phyloP scores from a whole-genome alignment of 2,113 vertebrate genomes.

The Hyaena hyaena region DNA sequence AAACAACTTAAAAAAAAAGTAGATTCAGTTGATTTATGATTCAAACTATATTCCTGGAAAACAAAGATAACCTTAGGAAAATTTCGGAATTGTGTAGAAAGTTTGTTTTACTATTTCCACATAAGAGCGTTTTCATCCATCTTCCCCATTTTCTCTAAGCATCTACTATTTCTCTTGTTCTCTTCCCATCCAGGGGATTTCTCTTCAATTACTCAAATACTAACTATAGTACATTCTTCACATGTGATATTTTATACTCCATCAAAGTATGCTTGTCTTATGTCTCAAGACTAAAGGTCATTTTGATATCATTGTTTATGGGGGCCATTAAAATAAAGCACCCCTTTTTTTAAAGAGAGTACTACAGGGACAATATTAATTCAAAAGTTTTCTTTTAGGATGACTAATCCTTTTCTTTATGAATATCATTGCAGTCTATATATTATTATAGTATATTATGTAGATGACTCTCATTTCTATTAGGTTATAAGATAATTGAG shows the following conservation, averaged over 20 bases:
- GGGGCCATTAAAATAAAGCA: not conserved
- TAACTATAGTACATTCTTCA: not conserved
- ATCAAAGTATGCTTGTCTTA: not conserved
- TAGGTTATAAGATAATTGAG: not conserved
- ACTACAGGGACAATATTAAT: not conserved
- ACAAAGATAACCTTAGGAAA: not conserved
- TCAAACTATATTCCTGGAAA: not conserved
- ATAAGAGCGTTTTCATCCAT: not conserved
- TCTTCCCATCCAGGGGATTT: not conserved
- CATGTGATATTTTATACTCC: not conserved
- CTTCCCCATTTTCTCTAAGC: not conserved
- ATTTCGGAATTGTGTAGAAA: not conserved
- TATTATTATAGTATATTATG: not conserved
- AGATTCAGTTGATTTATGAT: not conserved
- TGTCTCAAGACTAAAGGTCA: not conserved
- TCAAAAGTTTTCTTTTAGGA: not conserved
- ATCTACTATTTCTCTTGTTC: not conserved
- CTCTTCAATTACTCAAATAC: not conserved
- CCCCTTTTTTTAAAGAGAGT: not conserved
- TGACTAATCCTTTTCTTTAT: not conserved
- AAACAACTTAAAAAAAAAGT: not conserved
- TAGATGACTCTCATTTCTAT: not conserved
- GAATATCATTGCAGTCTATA: not conserved
- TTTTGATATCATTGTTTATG: not conserved
- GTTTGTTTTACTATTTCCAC: not conserved